Conservation (phyloP, 2,113 vertebrate genomes). For the Lutjanus erythropterus region DNA sequence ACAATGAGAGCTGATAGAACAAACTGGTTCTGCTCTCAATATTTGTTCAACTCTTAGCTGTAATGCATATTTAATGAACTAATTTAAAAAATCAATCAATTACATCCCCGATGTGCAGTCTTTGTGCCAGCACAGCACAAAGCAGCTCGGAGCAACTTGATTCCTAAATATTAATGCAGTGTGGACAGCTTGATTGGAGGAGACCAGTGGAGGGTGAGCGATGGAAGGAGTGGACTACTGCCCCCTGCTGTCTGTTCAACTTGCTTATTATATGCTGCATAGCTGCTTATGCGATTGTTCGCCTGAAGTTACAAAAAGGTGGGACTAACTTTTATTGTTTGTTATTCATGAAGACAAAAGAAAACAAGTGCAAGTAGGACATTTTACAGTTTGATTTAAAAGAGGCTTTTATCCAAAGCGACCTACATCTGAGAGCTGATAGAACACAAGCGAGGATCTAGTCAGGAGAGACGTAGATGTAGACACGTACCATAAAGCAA, state of each 20-base stretch:
- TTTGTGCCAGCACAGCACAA: slow-evolving; percentile 18
- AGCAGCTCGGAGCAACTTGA: slow-evolving; percentile 2
- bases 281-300: too few species aligned
- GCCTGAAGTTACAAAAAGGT: not conserved
- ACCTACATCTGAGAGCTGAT: too few species aligned
- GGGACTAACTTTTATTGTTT: not conserved
- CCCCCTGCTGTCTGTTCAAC: not conserved
- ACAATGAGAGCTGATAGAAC: not conserved
- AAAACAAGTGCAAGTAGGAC: not conserved
- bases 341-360: not conserved
- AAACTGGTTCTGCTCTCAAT: not conserved
- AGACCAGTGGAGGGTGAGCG: not conserved
- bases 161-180: slow-evolving; percentile 17
- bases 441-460: too few species aligned
- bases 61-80: not conserved
- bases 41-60: slow-evolving; percentile 14
- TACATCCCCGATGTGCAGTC: not conserved
- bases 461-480: too few species aligned
- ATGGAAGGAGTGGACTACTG: slow-evolving; percentile 1
- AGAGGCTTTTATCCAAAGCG: too few species aligned
- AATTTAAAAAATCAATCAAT: not conserved
- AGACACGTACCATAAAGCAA: too few species aligned
- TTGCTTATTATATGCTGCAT: not conserved
- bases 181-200: not conserved
- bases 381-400: not conserved